A percentile compares a stretch with the other conserved stretches of the same genome.
Conservation (phyloP, 2,888 invertebrate genomes). For the Pecten maximus region DNA sequence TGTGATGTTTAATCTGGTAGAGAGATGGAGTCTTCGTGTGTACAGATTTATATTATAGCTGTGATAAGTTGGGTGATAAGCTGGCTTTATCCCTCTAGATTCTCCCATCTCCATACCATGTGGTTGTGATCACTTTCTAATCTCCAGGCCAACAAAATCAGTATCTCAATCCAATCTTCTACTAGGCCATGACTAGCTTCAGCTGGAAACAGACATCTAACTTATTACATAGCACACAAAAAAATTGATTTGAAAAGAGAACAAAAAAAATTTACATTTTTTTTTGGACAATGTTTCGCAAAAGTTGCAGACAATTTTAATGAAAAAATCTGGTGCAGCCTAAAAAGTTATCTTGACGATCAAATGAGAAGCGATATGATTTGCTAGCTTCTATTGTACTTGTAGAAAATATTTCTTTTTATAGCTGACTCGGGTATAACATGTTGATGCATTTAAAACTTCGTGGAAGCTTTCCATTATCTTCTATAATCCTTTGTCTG, state of each 20-base stretch:
- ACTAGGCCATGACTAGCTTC: background rate
- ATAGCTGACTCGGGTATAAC: conserved; percentile 23
- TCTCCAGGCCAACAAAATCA: background rate
- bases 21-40: background rate
- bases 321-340: background rate
- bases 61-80: background rate
- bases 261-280: background rate
- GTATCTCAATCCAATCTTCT: background rate
- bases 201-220: background rate
- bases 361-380: background rate
- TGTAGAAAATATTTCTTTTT: background rate
- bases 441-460: background rate
- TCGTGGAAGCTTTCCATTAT: background rate
- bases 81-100: background rate
- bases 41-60: background rate
- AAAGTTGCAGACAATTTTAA: conserved; percentile 13
- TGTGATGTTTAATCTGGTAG: background rate
- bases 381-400: background rate
- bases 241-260: conserved; percentile 9
- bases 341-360: background rate
- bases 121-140: background rate
- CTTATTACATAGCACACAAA: background rate
- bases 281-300: background rate
- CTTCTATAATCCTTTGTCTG: background rate
- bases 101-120: background rate